Percentiles rank a stretch among this genome's conserved stretches.
These are phyloP conservation scores for Schmidtea mediterranea DNA, from an alignment of 1,140 invertebrate species.

Conservation along the genomic window DNA sequence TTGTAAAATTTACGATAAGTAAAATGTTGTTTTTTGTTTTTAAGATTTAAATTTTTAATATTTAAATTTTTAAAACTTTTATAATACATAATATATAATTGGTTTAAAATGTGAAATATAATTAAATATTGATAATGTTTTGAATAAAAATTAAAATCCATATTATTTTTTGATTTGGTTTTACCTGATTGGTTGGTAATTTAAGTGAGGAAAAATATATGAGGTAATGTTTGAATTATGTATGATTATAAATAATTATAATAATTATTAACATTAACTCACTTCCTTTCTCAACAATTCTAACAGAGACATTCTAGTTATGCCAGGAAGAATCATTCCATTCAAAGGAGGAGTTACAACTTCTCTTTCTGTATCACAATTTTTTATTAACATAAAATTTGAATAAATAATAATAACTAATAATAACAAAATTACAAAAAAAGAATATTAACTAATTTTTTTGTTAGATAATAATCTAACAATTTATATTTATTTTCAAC, in stretches of 20 bases:
- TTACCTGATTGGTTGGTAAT: no score
- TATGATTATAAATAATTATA: no score
- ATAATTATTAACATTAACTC: constrained; percentile 2
- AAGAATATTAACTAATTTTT: no score
- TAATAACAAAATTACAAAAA: no score
- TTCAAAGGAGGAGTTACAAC: constrained; percentile 22
- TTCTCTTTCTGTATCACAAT: constrained; percentile 40
- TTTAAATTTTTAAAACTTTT: no score
- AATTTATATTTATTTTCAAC: no score
- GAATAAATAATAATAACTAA: neutral
- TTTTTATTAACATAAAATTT: constrained; percentile 5
- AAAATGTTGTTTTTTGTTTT: no score
- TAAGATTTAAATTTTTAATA: no score
- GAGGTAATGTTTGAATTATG: no score
- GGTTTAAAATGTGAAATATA: neutral
- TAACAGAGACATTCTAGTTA: constrained; percentile 53
- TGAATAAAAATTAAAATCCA: neutral
- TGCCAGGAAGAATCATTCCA: constrained; percentile 40
- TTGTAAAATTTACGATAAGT: no score
- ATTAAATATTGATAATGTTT: neutral
- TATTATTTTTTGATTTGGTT: neutral
- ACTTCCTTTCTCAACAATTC: constrained; percentile 45
- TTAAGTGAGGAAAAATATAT: no score
- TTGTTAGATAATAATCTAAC: no score
- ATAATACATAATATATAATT: constrained; percentile 6